Conservation (phyloP, 2,113 vertebrate species). For the Tragelaphus strepsiceros region DNA sequence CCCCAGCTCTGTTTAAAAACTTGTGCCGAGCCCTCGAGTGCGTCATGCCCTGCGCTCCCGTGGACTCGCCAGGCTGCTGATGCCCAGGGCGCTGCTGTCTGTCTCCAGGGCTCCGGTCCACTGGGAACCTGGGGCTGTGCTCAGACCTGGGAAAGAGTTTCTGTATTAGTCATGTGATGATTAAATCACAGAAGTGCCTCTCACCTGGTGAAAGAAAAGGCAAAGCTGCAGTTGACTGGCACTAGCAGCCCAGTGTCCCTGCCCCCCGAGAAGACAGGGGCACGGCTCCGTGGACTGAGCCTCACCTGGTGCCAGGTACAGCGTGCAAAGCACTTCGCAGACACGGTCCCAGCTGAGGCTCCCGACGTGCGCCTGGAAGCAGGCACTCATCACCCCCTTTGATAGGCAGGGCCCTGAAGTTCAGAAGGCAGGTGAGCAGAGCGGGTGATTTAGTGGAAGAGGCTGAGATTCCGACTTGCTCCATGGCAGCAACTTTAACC, state of each 20-base stretch:
- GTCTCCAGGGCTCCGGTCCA: background rate
- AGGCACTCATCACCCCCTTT: background rate
- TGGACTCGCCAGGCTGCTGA: background rate
- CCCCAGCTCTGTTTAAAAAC: background rate
- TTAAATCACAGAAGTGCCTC: background rate
- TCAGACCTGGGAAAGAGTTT: background rate
- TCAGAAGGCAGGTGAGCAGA: background rate
- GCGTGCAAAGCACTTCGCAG: background rate
- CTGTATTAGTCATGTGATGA: background rate
- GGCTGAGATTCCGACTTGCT: background rate
- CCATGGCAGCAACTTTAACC: background rate
- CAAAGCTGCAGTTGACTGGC: background rate
- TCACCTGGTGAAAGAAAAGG: background rate
- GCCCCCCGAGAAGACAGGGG: background rate
- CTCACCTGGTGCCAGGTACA: accelerated
- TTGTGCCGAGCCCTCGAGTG: background rate
- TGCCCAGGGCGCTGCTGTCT: background rate
- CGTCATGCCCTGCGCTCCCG: background rate
- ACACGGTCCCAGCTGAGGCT: background rate
- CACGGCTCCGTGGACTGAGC: accelerated
- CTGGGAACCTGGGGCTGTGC: background rate
- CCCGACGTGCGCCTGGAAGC: background rate
- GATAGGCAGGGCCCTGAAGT: background rate
- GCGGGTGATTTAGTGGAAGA: background rate
- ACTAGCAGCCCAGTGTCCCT: background rate